phyloP scores from a whole-genome alignment of 2,797 vertebrate species.

The Ctenopoma multispine region DNA sequence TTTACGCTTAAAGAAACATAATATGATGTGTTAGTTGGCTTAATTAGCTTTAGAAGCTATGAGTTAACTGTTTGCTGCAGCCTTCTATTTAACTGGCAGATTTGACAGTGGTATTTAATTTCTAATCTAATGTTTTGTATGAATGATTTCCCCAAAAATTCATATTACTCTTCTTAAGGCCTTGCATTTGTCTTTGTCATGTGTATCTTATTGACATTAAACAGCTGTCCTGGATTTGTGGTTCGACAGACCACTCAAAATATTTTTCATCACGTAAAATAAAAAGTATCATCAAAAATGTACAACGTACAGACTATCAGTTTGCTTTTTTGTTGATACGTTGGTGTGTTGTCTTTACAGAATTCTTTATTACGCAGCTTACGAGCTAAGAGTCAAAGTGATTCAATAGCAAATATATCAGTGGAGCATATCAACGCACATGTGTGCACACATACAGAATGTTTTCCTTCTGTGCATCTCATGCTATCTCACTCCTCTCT shows the following conservation, averaged over 20 bases:
- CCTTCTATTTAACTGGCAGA: background rate
- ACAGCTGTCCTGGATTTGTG: background rate
- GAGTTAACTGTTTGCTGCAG: background rate
- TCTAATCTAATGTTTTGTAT: background rate
- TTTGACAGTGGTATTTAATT: conserved; percentile 1
- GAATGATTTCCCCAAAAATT: too few relatives aligned
- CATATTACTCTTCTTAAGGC: background rate
- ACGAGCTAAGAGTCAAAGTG: conserved; percentile 8
- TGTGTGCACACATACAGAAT: background rate
- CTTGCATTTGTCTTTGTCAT: conserved; percentile 5
- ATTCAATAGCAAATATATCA: conserved; percentile 25
- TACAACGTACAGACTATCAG: background rate
- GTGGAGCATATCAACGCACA: conserved; percentile 2
- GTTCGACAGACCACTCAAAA: background rate
- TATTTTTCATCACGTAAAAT: conserved; percentile 1
- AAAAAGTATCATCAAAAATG: conserved; percentile 12
- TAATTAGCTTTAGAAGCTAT: background rate
- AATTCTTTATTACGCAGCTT: conserved; percentile 9
- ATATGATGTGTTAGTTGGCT: background rate
- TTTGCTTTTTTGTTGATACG: conserved; percentile 7
- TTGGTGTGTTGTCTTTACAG: background rate
- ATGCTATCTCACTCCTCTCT: background rate
- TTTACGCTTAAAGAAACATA: background rate
- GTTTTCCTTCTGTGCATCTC: background rate
- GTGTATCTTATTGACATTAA: conserved; percentile 16